These are phyloP conservation scores for Nibea coibor DNA, from an alignment of 2,113 vertebrate genomes.

Conservation along the genomic window DNA sequence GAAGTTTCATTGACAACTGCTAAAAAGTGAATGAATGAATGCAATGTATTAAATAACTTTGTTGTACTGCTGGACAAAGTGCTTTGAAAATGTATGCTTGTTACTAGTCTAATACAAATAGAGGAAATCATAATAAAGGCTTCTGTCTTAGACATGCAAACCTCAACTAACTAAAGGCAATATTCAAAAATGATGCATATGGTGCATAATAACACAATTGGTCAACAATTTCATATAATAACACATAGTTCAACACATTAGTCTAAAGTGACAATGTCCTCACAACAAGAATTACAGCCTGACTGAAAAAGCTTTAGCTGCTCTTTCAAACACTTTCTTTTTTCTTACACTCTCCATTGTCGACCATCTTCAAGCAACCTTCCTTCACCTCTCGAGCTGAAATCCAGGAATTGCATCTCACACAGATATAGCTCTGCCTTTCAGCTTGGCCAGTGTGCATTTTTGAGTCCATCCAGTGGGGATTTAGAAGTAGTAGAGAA, in stretches of 20 bases:
- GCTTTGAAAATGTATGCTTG: not conserved
- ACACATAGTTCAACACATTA: not conserved
- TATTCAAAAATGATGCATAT: too few species aligned
- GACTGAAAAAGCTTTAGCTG: not conserved
- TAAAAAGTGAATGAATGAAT: not conserved
- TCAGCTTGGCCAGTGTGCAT: conserved; percentile 1
- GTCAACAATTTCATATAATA: not conserved
- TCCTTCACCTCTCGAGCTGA: conserved; percentile 27
- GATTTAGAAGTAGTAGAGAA: conserved; percentile 39
- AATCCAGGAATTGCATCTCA: conserved; percentile 29
- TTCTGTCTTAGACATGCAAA: not conserved
- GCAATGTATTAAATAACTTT: not conserved
- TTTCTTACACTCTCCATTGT: not conserved
- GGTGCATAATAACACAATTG: too few species aligned
- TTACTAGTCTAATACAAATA: not conserved
- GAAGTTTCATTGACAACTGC: not conserved
- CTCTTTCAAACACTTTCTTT: not conserved
- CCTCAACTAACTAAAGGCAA: not conserved
- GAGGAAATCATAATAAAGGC: not conserved
- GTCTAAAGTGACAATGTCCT: conserved; percentile 12
- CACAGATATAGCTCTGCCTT: conserved; percentile 17
- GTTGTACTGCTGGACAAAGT: not conserved
- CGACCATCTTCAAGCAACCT: conserved; percentile 20
- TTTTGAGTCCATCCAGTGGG: conserved; percentile 24
- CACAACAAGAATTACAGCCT: not conserved